Percentiles rank a stretch among this genome's conserved stretches.
These are phyloP conservation scores for Agrochola lychnidis DNA, from an alignment of 2,888 invertebrate species.

Conservation along the genomic window DNA sequence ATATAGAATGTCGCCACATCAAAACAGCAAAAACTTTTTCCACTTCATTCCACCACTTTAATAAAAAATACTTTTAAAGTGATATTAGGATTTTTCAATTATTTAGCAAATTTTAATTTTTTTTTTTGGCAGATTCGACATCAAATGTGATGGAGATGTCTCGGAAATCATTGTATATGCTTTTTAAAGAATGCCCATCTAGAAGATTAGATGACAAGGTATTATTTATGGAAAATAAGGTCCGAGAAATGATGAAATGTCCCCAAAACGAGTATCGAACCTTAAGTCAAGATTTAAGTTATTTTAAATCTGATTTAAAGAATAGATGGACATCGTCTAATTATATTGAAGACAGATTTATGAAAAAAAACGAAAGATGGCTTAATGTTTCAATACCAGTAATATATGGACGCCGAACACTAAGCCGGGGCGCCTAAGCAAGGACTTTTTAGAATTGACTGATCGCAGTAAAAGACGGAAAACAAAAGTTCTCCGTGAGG, in stretches of 20 bases:
- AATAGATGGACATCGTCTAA: background rate
- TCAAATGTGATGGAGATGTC: conserved; percentile 8
- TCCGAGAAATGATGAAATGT: conserved; percentile 9
- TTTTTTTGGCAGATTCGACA: conserved; percentile 3
- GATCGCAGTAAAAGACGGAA: no score
- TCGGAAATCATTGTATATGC: conserved; percentile 1
- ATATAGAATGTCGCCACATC: conserved; percentile 4
- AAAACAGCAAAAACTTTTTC: conserved; percentile 3
- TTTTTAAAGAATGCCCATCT: background rate
- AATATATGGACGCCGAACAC: no score
- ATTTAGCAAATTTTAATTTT: background rate
- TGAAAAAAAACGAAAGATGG: no score
- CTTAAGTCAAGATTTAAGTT: background rate
- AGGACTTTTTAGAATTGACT: no score
- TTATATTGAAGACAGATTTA: no score
- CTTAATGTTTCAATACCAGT: no score
- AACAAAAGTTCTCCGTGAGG: no score
- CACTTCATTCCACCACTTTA: conserved; percentile 11
- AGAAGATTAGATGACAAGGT: conserved; percentile 9
- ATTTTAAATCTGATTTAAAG: conserved; percentile 12
- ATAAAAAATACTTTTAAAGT: background rate
- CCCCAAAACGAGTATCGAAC: background rate
- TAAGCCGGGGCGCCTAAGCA: no score
- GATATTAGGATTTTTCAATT: background rate
- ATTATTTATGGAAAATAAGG: conserved; percentile 5